Evolutionary conservation across 2,888 invertebrate genomes (phyloP).

Genomic region (Nysson spinosus): DNA sequence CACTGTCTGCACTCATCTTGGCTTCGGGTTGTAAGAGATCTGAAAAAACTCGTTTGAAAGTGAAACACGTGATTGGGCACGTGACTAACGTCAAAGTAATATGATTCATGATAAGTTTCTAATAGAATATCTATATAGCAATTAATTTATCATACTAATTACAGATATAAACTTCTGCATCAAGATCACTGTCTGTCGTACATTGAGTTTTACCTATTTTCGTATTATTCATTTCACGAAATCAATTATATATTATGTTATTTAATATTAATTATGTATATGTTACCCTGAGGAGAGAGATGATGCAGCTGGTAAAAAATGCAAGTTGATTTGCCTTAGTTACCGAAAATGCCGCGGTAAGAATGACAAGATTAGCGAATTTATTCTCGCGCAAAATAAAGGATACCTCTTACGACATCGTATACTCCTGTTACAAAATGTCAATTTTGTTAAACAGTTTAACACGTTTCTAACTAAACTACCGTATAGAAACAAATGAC

Average conservation of each 20-base stretch:
- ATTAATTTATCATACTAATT: too few species aligned
- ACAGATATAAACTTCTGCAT: too few species aligned
- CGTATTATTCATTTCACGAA: too few species aligned
- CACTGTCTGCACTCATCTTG: conserved; percentile 16
- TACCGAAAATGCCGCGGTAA: conserved; percentile 19
- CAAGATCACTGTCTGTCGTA: too few species aligned
- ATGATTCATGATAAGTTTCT: too few species aligned
- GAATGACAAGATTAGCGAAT: conserved; percentile 20
- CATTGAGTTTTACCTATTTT: too few species aligned
- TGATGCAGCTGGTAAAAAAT: too few species aligned
- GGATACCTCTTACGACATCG: conserved; percentile 20
- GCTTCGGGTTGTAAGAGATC: not conserved
- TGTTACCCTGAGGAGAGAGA: too few species aligned
- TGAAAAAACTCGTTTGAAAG: not conserved
- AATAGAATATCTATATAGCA: too few species aligned
- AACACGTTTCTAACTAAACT: conserved; percentile 26
- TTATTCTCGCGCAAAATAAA: conserved; percentile 41
- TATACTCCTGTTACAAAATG: conserved; percentile 37
- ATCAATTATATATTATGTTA: too few species aligned
- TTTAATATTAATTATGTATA: too few species aligned
- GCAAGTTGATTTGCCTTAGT: not conserved
- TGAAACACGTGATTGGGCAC: not conserved
- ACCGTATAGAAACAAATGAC: conserved; percentile 34
- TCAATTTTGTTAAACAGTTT: conserved; percentile 43
- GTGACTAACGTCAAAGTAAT: too few species aligned